Percentiles rank a stretch among this genome's conserved stretches.
These are phyloP conservation scores for Sebastes trivittatus DNA, from an alignment of 2,797 vertebrate genomes.

Conservation along the genomic window DNA sequence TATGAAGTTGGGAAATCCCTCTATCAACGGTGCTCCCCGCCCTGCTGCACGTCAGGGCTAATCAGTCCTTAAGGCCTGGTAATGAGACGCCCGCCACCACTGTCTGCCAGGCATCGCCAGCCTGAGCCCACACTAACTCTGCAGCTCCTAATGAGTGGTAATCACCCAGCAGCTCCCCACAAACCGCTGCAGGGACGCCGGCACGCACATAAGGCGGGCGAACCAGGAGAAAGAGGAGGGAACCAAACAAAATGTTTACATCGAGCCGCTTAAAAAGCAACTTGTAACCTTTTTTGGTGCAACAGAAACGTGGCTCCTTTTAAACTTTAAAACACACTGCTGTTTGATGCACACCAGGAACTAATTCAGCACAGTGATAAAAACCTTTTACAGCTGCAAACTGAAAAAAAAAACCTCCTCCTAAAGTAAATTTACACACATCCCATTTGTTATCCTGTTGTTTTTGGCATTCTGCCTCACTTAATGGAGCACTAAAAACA, in stretches of 20 bases:
- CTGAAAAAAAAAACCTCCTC: constrained; percentile 4
- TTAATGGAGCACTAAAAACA: constrained; percentile 60
- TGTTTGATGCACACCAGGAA: constrained; percentile 53
- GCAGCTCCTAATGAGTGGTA: constrained; percentile 81
- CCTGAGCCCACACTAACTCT: constrained; percentile 71
- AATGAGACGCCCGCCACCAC: constrained; percentile 77
- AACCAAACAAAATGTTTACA: constrained; percentile 64
- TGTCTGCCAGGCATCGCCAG: constrained; percentile 76
- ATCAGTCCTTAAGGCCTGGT: constrained; percentile 78
- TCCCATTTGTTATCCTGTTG: constrained; percentile 64
- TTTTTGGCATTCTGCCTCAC: constrained; percentile 62
- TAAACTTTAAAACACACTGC: constrained; percentile 10
- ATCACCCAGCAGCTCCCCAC: constrained; percentile 78
- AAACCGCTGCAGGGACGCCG: constrained; percentile 73
- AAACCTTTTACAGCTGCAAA: constrained; percentile 40
- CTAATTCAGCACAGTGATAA: constrained; percentile 52
- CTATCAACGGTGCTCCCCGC: constrained; percentile 71
- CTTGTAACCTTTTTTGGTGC: constrained; percentile 55
- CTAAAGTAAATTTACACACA: constrained; percentile 58
- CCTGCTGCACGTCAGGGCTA: constrained; percentile 77
- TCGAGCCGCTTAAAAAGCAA: constrained; percentile 58
- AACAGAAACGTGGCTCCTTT: constrained; percentile 16
- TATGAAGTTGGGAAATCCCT: constrained; percentile 84
- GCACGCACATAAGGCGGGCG: constrained; percentile 67
- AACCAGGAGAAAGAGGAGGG: constrained; percentile 26